Percentiles rank a stretch among this genome's conserved stretches.
phyloP scores from a whole-genome alignment of 2,888 invertebrate genomes.

The Acleris cristana region DNA sequence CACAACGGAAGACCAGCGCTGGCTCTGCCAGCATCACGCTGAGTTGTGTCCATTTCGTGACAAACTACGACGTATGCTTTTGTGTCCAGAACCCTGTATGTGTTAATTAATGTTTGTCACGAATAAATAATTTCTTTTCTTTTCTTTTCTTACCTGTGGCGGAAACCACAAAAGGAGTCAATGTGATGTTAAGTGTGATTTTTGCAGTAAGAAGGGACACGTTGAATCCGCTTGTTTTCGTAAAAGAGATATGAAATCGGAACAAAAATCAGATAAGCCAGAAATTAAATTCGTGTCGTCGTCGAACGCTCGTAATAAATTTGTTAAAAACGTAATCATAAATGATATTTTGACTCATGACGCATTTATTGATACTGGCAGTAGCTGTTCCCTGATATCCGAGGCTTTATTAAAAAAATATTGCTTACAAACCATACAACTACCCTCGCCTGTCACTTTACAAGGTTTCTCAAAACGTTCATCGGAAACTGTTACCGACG shows the following conservation, averaged over 20 bases:
- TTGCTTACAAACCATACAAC: background rate
- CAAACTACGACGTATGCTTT: no score
- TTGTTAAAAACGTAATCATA: background rate
- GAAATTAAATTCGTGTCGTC: constrained; percentile 6
- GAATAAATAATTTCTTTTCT: no score
- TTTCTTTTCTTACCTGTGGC: no score
- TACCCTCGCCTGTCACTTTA: constrained; percentile 12
- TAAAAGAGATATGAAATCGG: constrained; percentile 2
- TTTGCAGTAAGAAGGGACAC: constrained; percentile 28
- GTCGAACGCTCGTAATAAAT: constrained; percentile 1
- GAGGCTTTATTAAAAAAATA: background rate
- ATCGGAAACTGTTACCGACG: background rate
- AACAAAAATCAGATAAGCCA: constrained; percentile 9
- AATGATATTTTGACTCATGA: background rate
- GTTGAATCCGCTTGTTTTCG: constrained; percentile 8
- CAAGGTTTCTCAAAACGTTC: constrained; percentile 21
- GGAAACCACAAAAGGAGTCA: constrained; percentile 33
- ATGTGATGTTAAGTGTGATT: constrained; percentile 29
- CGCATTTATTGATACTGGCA: no score
- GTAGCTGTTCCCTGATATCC: no score
- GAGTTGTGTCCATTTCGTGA: no score
- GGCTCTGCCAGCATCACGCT: no score
- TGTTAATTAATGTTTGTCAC: no score
- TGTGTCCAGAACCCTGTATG: no score
- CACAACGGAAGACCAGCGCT: no score